These are phyloP conservation scores for Acleris laterana DNA, from an alignment of 2,888 invertebrate genomes.

Conservation along the genomic window DNA sequence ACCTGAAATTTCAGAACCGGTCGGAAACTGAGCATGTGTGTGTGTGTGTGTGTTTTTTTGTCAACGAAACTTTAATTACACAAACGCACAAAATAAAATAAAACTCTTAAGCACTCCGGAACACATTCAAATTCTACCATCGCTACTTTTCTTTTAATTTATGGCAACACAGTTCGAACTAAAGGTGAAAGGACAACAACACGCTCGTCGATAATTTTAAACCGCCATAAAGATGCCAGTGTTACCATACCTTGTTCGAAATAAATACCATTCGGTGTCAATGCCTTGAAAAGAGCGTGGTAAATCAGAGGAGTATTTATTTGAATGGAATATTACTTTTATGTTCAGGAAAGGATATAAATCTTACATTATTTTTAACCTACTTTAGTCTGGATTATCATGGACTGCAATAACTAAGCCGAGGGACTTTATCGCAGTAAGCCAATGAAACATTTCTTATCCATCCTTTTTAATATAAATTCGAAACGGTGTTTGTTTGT, in stretches of 20 bases:
- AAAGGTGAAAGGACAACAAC: constrained; percentile 36
- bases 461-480: too few species aligned
- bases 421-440: too few species aligned
- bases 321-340: not conserved
- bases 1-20: too few species aligned
- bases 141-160: constrained; percentile 26
- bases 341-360: too few species aligned
- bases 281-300: constrained; percentile 40
- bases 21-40: too few species aligned
- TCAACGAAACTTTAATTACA: not conserved
- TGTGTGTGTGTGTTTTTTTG: too few species aligned
- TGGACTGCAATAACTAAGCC: too few species aligned
- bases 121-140: constrained; percentile 20
- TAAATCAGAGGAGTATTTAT: constrained; percentile 25
- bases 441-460: too few species aligned
- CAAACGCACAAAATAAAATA: not conserved
- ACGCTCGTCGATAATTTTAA: constrained; percentile 36
- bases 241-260: constrained; percentile 45
- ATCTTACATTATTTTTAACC: too few species aligned
- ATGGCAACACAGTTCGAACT: constrained; percentile 29
- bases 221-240: constrained; percentile 47
- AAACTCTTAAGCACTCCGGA: constrained; percentile 1
- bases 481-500: too few species aligned
- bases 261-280: constrained; percentile 45
- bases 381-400: too few species aligned